Percentiles rank a stretch among this genome's conserved stretches.
Conservation (phyloP, 2,113 vertebrate species). For the Pluvialis apricaria region DNA sequence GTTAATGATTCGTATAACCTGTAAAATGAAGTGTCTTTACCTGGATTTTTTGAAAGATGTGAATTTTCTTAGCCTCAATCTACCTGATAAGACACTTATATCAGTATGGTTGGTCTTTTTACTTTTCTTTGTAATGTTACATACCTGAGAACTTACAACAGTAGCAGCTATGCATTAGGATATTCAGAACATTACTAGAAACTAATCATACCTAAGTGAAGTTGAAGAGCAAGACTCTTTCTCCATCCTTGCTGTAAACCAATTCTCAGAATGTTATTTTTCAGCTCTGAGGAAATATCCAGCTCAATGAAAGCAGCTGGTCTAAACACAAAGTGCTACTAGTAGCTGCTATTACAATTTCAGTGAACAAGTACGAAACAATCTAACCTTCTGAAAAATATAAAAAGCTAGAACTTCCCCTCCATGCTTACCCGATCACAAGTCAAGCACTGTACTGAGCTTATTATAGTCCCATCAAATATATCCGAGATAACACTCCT, state of each 20-base stretch:
- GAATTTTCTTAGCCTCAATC: not conserved
- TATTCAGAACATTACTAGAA: not conserved
- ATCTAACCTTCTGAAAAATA: not conserved
- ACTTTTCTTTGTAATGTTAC: not conserved
- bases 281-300: not conserved
- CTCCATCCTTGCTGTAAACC: not conserved
- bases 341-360: not conserved
- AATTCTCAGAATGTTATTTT: not conserved
- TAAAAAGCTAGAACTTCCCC: not conserved
- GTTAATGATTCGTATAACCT: not conserved
- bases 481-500: slow-evolving; percentile 95
- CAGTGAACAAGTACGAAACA: not conserved
- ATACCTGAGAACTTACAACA: not conserved
- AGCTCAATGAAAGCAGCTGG: not conserved
- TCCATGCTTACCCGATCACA: slow-evolving; percentile 91
- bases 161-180: not conserved
- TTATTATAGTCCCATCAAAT: slow-evolving; percentile 96
- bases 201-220: not conserved
- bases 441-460: slow-evolving; percentile 96
- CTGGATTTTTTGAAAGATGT: not conserved
- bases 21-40: not conserved
- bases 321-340: not conserved
- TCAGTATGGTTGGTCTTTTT: not conserved
- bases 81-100: not conserved
- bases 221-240: not conserved